These are phyloP conservation scores for Melipona bicolor DNA, from an alignment of 2,888 invertebrate genomes.

Conservation along the genomic window DNA sequence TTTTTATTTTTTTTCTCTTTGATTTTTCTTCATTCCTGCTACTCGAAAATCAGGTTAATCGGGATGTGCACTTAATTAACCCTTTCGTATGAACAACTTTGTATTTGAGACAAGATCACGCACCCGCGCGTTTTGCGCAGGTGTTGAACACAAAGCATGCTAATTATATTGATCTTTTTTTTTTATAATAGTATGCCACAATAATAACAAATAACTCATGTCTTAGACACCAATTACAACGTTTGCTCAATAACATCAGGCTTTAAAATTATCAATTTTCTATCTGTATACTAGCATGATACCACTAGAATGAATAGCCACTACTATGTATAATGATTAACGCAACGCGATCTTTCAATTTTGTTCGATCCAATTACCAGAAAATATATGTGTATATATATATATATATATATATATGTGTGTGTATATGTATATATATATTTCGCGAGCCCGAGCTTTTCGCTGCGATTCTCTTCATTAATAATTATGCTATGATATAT, in stretches of 20 bases:
- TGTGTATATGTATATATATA: too few species aligned
- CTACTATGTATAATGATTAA: slow-evolving; percentile 35
- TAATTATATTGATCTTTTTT: slow-evolving; percentile 54
- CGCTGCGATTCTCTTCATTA: slow-evolving; percentile 15
- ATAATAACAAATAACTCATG: slow-evolving; percentile 60
- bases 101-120: slow-evolving; percentile 47
- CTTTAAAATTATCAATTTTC: slow-evolving; percentile 48
- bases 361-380: neutral
- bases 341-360: slow-evolving; percentile 28
- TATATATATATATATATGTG: too few species aligned
- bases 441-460: slow-evolving; percentile 1
- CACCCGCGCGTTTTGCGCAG: slow-evolving; percentile 45
- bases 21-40: slow-evolving; percentile 37
- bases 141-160: slow-evolving; percentile 64
- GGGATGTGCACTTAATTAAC: slow-evolving; percentile 37
- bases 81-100: slow-evolving; percentile 49
- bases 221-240: slow-evolving; percentile 61
- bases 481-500: neutral
- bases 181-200: slow-evolving; percentile 59
- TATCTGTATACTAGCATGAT: slow-evolving; percentile 58
- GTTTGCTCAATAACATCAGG: slow-evolving; percentile 49
- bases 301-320: slow-evolving; percentile 53
- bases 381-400: neutral
- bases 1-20: neutral
- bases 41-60: slow-evolving; percentile 51